Conservation (phyloP, 2,113 vertebrate genomes). For the Prunella fulvescens region DNA sequence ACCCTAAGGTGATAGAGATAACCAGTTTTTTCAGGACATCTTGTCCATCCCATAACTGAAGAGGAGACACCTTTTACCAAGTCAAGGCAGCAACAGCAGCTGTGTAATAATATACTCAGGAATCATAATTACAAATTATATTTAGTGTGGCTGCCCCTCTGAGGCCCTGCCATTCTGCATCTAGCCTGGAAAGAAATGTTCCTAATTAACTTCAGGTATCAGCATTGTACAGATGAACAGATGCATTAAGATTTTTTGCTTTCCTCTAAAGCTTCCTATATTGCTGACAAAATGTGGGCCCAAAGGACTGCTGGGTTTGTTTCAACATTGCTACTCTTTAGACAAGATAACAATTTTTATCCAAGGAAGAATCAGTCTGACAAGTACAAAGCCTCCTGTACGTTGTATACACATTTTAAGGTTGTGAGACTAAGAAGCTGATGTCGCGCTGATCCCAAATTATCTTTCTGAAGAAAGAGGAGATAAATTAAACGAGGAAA, state of each 20-base stretch:
- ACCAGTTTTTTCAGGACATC: background rate
- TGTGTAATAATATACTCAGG: background rate
- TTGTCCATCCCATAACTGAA: slow-evolving; percentile 15
- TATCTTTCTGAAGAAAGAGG: slow-evolving; percentile 66
- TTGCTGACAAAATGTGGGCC: background rate
- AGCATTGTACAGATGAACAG: background rate
- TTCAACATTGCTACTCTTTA: background rate
- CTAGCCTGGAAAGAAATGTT: slow-evolving; percentile 10
- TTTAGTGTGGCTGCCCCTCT: slow-evolving; percentile 28
- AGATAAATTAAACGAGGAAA: slow-evolving; percentile 61
- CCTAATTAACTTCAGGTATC: background rate
- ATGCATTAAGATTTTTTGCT: background rate
- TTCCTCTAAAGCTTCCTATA: background rate
- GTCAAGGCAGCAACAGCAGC: slow-evolving; percentile 64
- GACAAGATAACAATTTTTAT: background rate
- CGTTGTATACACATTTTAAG: background rate
- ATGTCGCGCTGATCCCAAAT: slow-evolving; percentile 52
- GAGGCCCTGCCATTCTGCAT: background rate
- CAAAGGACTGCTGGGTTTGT: background rate
- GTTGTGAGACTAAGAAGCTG: slow-evolving; percentile 47
- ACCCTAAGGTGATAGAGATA: background rate
- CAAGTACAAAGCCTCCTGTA: slow-evolving; percentile 26
- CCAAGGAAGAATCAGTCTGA: slow-evolving; percentile 17
- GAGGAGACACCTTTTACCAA: slow-evolving; percentile 75
- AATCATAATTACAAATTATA: background rate